Percentiles rank a stretch among this genome's conserved stretches.
These are phyloP conservation scores for Gorsachius goisagi DNA, from an alignment of 2,113 vertebrate genomes.

Conservation along the genomic window DNA sequence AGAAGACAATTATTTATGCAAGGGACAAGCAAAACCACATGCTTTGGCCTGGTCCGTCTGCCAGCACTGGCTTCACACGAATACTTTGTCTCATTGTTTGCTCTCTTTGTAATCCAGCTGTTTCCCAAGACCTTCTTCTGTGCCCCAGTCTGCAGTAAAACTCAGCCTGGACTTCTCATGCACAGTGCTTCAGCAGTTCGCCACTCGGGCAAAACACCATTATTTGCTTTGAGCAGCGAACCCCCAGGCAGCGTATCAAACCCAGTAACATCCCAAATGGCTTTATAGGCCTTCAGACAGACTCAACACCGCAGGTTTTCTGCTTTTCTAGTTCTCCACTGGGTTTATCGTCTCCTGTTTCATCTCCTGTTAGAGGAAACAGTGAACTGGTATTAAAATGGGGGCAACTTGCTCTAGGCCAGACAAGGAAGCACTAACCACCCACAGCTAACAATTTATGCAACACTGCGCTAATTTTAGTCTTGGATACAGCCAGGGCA, in stretches of 20 bases:
- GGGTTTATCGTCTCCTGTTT: not conserved
- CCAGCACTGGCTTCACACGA: not conserved
- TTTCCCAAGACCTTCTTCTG: not conserved
- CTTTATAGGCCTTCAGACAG: not conserved
- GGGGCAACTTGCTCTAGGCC: not conserved
- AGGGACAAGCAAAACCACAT: not conserved
- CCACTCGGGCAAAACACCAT: not conserved
- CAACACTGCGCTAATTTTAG: not conserved
- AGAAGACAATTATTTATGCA: not conserved
- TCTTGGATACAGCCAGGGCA: not conserved
- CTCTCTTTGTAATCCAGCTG: not conserved
- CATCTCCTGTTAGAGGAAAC: not conserved
- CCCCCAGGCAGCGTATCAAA: not conserved
- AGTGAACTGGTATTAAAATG: not conserved
- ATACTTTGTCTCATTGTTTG: not conserved
- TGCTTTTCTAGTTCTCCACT: not conserved
- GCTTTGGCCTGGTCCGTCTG: not conserved
- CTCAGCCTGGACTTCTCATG: not conserved
- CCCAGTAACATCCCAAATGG: not conserved
- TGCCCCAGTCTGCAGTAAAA: not conserved
- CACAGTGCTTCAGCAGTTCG: rapidly evolving
- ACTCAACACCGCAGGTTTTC: not conserved
- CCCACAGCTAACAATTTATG: not conserved
- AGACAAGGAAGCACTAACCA: not conserved
- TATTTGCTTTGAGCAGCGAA: not conserved